A percentile compares a stretch with the other conserved stretches of the same genome.
phyloP scores from a whole-genome alignment of 2,113 vertebrate species.

The Arenaria interpres region DNA sequence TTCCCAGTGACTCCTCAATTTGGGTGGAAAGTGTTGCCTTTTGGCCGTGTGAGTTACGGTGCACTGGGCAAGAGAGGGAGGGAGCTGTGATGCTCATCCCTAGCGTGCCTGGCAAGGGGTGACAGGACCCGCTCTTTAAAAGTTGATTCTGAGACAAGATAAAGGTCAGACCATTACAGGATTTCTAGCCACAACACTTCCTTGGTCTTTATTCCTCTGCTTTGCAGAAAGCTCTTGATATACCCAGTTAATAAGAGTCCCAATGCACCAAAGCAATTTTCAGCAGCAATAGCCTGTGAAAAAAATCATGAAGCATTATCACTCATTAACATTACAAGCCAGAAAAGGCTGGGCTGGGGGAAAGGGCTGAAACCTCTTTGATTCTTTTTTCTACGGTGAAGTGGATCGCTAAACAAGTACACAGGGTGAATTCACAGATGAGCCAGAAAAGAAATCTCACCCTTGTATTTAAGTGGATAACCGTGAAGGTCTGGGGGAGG shows the following conservation, averaged over 20 bases:
- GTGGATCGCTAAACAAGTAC: neutral
- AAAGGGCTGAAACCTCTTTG: neutral
- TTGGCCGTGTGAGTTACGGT: neutral
- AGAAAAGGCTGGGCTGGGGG: neutral
- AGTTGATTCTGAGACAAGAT: neutral
- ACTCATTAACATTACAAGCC: neutral
- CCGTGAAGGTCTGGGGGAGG: neutral
- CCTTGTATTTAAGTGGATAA: neutral
- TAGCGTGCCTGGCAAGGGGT: rapidly evolving
- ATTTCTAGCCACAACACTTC: neutral
- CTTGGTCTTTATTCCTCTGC: neutral
- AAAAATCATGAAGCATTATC: neutral
- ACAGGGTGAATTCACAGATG: neutral
- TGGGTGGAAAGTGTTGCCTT: neutral
- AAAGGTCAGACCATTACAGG: neutral
- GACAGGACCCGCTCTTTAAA: neutral
- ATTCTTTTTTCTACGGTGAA: neutral
- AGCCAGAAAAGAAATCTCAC: neutral
- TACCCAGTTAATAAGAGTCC: neutral
- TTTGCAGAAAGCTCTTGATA: neutral
- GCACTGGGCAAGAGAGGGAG: neutral
- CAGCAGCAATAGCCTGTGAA: constrained; percentile 14
- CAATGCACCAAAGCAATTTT: constrained; percentile 26
- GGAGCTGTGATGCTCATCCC: neutral
- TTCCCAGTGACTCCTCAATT: neutral